Conservation (phyloP, 2,888 invertebrate species). For the Macrosiphum euphorbiae region DNA sequence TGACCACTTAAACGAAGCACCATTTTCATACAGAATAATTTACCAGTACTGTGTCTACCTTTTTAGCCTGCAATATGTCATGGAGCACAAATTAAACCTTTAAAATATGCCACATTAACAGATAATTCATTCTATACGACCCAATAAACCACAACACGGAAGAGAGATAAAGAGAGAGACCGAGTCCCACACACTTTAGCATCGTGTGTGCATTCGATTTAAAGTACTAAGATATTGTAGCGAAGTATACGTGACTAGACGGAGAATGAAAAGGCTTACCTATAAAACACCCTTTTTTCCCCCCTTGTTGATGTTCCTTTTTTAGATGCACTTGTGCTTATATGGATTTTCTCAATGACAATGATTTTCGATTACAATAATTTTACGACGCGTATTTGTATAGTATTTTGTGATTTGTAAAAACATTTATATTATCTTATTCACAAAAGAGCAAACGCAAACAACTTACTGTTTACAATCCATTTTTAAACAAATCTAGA, state of each 20-base stretch:
- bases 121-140: slow-evolving; percentile 17
- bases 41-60: neutral
- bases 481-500: neutral
- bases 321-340: neutral
- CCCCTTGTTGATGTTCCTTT: neutral
- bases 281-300: neutral
- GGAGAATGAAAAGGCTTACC: neutral
- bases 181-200: neutral
- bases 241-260: neutral
- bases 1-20: neutral
- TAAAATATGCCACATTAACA: slow-evolving; percentile 15
- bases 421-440: neutral
- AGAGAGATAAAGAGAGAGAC: neutral
- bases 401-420: neutral
- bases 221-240: neutral
- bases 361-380: slow-evolving; percentile 13
- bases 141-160: neutral
- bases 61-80: neutral
- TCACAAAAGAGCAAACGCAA: neutral
- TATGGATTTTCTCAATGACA: neutral
- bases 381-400: neutral
- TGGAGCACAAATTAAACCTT: neutral
- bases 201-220: neutral
- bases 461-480: neutral
- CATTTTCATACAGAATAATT: neutral